phyloP scores from a whole-genome alignment of 2,797 vertebrate species.

The Epinephelus awoara region DNA sequence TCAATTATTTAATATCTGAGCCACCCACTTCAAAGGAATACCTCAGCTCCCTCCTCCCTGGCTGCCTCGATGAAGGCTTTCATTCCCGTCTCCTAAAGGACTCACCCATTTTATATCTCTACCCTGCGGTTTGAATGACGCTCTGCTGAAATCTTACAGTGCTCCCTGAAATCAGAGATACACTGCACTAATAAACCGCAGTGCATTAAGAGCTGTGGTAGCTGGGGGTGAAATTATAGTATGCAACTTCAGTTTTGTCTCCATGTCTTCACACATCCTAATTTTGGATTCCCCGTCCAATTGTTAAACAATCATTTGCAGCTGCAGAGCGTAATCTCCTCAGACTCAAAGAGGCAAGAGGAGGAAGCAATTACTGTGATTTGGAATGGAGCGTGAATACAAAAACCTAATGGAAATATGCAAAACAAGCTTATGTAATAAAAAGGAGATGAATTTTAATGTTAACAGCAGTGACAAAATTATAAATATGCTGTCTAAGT shows the following conservation, averaged over 20 bases:
- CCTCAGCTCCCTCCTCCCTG: slow-evolving; percentile 66
- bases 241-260: slow-evolving; percentile 53
- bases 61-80: slow-evolving; percentile 75
- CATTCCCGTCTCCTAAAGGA: slow-evolving; percentile 74
- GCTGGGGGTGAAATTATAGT: slow-evolving; percentile 55
- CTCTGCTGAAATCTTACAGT: slow-evolving; percentile 63
- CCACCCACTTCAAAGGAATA: slow-evolving; percentile 83
- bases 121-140: slow-evolving; percentile 69
- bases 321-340: slow-evolving; percentile 65
- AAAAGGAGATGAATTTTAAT: slow-evolving; percentile 54
- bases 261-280: slow-evolving; percentile 47
- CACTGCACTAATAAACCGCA: slow-evolving; percentile 58
- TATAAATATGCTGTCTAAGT: slow-evolving; percentile 22
- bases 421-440: slow-evolving; percentile 71
- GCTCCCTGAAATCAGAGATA: slow-evolving; percentile 65
- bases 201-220: slow-evolving; percentile 45
- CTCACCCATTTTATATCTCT: slow-evolving; percentile 74
- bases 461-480: slow-evolving; percentile 32
- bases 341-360: slow-evolving; percentile 60
- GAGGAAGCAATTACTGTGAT: slow-evolving; percentile 73
- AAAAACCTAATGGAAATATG: slow-evolving; percentile 65
- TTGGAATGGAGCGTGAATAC: slow-evolving; percentile 52
- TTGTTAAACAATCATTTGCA: slow-evolving; percentile 64
- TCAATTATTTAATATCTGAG: slow-evolving; percentile 88
- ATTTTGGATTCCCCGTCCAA: slow-evolving; percentile 62